phyloP scores from a whole-genome alignment of 2,888 invertebrate genomes.

The Tubulanus polymorphus region DNA sequence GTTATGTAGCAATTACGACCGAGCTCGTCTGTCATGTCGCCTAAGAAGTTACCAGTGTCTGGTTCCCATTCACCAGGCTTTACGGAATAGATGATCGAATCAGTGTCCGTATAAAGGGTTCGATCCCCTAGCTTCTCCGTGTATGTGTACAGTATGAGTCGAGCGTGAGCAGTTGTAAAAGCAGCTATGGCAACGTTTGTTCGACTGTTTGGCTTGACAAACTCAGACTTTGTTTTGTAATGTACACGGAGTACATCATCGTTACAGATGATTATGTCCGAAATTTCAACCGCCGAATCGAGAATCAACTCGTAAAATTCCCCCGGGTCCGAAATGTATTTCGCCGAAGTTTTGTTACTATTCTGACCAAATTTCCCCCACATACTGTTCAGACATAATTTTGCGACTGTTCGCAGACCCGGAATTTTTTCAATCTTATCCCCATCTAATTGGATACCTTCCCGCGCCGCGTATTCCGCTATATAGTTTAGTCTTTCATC shows the following conservation, averaged over 20 bases:
- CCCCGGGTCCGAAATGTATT: constrained; percentile 7
- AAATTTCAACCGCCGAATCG: constrained; percentile 9
- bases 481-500: not conserved
- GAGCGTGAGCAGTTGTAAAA: constrained; percentile 18
- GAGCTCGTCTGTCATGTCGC: constrained; percentile 48
- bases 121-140: constrained; percentile 11
- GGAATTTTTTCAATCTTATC: constrained; percentile 17
- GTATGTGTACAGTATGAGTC: constrained; percentile 19
- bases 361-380: constrained; percentile 1
- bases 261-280: constrained; percentile 10
- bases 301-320: constrained; percentile 15
- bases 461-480: not conserved
- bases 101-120: constrained; percentile 19
- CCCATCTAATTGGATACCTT: constrained; percentile 14
- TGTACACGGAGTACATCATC: constrained; percentile 16
- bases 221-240: constrained; percentile 12
- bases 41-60: constrained; percentile 34
- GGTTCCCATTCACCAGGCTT: constrained; percentile 14
- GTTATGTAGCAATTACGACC: constrained; percentile 13
- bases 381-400: constrained; percentile 17
- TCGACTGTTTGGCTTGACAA: constrained; percentile 4
- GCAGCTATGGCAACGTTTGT: constrained; percentile 18
- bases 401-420: constrained; percentile 17
- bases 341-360: constrained; percentile 11
- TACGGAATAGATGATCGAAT: constrained; percentile 19